phyloP scores from a whole-genome alignment of 2,888 invertebrate genomes.

The Nesidiocoris tenuis region DNA sequence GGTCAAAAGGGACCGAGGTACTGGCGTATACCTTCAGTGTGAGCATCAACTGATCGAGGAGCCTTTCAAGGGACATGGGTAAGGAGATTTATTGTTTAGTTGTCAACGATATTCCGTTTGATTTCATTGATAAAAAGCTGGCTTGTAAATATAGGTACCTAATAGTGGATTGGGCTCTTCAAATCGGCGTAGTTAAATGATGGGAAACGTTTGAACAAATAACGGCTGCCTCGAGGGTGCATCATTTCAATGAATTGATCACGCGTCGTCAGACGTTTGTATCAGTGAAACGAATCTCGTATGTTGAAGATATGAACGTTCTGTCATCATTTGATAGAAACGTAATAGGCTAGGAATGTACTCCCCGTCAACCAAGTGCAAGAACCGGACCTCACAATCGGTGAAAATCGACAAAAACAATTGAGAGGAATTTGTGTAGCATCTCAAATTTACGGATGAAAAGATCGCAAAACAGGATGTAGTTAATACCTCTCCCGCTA shows the following conservation, averaged over 20 bases:
- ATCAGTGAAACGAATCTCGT: background rate
- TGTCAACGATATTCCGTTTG: background rate
- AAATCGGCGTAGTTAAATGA: too few species aligned
- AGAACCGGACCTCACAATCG: constrained; percentile 38
- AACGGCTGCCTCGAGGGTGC: constrained; percentile 19
- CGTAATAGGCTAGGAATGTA: background rate
- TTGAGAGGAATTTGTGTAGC: background rate
- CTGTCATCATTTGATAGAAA: background rate
- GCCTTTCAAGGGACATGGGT: background rate
- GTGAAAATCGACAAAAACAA: constrained; percentile 11
- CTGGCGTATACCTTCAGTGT: background rate
- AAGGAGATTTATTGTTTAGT: background rate
- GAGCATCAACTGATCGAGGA: background rate
- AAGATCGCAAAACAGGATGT: constrained; percentile 42
- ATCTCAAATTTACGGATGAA: background rate
- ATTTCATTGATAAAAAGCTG: constrained; percentile 16
- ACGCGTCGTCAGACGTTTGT: too few species aligned
- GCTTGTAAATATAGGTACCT: constrained; percentile 31
- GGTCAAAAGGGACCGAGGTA: background rate
- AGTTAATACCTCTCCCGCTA: constrained; percentile 48
- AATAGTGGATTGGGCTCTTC: constrained; percentile 3
- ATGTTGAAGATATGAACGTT: background rate
- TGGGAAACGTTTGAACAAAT: constrained; percentile 1
- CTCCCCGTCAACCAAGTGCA: constrained; percentile 35
- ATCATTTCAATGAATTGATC: too few species aligned